Evolutionary conservation across 2,888 invertebrate genomes (phyloP).

Genomic region (Zygothrica quintamaculata): DNA sequence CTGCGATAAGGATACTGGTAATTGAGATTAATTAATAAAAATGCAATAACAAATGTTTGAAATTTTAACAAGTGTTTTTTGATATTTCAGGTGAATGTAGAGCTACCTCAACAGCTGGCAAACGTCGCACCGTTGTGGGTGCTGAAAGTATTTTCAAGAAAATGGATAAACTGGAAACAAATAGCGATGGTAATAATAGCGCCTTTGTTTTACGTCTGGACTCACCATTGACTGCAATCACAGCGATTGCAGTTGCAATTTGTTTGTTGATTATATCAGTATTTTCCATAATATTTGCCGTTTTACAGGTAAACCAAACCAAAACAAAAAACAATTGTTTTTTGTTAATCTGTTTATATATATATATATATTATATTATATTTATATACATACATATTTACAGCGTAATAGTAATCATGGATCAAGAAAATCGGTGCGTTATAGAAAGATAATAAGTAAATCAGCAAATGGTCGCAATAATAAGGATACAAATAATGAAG

Average conservation of each 20-base stretch:
- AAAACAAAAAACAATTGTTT: too few relatives aligned
- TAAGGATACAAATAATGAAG: constrained; percentile 67
- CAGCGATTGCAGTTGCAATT: constrained; percentile 88
- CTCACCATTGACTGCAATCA: constrained; percentile 87
- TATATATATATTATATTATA: constrained; percentile 44
- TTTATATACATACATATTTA: constrained; percentile 18
- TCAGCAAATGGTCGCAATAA: constrained; percentile 57
- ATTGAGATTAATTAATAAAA: too few relatives aligned
- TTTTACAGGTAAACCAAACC: constrained; percentile 87
- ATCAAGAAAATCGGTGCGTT: constrained; percentile 80
- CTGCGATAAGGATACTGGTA: constrained; percentile 63
- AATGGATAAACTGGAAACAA: constrained; percentile 18
- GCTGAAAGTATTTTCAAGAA: constrained; percentile 44
- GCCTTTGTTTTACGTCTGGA: constrained; percentile 81
- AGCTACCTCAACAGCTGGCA: constrained; percentile 90
- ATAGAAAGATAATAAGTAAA: constrained; percentile 80
- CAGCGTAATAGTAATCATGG: constrained; percentile 81
- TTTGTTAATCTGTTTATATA: neutral
- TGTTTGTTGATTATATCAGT: constrained; percentile 89
- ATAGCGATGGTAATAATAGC: constrained; percentile 50
- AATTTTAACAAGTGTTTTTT: neutral
- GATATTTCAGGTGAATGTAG: constrained; percentile 88
- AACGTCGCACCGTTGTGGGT: constrained; percentile 87
- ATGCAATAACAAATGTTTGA: neutral
- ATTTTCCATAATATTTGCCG: constrained; percentile 89